Base-by-base conservation (phyloP, 2,888 invertebrate genomes). In the Boloria selene region DNA sequence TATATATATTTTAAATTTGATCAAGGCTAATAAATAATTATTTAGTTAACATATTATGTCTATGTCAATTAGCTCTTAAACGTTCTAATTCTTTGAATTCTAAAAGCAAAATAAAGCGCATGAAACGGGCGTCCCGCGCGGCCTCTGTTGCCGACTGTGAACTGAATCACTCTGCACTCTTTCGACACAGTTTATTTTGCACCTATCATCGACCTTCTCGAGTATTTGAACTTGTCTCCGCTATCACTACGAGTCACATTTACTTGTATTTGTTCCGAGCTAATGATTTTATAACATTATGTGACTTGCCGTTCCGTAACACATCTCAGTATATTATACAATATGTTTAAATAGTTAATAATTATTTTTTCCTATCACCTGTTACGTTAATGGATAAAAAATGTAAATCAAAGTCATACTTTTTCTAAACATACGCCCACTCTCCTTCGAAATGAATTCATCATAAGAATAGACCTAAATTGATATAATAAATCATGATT, bases 211-310 rank as follows among this genome's bases (percentile, higher is more conserved):
- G 83, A 85, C 84, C 86, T 86, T 83, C 82, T 78, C 77, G 77
- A 82, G 82, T 85, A 83, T 85, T 85, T 87, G 82, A 83, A 83
- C 83, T 85, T 83, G 79, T 72, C 75, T 79, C 70, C 67, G 66
- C 76, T 80, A 79, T 81, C 80, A 74, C 65, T 45, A 47, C 14
- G 14, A 18, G 44, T 18, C 31, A 61, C 45, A 54, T 62, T 61
- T 18, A 47, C 55, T 59, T 50, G 17, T 61, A 49, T 67, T 61
- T 67, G 42, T 73, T 74, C 69, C 70, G 71, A 67, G 70, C 71
- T 73, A 73, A 71, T 71, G 66, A 64, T 26, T 53, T 53, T 22
- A 50, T 51, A 50, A 75, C 74, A 61, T 79, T 81, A 64, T 65
- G 22, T 65, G 67, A 70, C 68, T 73, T 66, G 62, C 68, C 69